These are phyloP conservation scores for Sebastes alutus DNA, from an alignment of 2,797 vertebrate genomes.

Conservation along the genomic window DNA sequence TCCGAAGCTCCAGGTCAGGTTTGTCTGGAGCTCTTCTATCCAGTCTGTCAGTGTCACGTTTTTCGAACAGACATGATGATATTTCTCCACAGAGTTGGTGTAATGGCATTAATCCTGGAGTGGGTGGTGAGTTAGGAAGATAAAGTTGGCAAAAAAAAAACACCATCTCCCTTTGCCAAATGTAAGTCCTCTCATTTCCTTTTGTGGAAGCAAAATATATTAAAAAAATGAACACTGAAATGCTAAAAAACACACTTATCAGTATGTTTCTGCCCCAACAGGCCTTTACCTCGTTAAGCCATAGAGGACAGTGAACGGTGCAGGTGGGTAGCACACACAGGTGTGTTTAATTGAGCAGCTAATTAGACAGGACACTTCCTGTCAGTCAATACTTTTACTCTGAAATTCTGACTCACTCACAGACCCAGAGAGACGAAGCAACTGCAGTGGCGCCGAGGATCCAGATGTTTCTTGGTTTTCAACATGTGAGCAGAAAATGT, in stretches of 20 bases:
- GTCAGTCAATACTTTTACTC: not conserved
- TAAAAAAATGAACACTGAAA: not conserved
- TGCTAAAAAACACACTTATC: not conserved
- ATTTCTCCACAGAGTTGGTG: not conserved
- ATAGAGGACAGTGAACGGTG: not conserved
- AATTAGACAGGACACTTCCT: not conserved
- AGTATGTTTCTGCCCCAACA: not conserved
- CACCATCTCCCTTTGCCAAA: not conserved
- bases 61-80: not conserved
- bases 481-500: not conserved
- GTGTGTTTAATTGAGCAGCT: not conserved
- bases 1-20: constrained; percentile 6
- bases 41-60: constrained; percentile 8
- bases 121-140: constrained; percentile 32
- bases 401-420: not conserved
- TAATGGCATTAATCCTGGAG: constrained; percentile 3
- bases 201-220: constrained; percentile 6
- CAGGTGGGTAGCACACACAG: not conserved
- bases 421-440: not conserved
- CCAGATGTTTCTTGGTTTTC: not conserved
- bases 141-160: not conserved
- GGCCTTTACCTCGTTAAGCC: not conserved
- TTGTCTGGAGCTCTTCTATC: not conserved
- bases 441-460: not conserved
- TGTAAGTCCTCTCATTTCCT: not conserved